Evolutionary conservation across 1,140 invertebrate genomes (phyloP).

Genomic region (Cylas formicarius): DNA sequence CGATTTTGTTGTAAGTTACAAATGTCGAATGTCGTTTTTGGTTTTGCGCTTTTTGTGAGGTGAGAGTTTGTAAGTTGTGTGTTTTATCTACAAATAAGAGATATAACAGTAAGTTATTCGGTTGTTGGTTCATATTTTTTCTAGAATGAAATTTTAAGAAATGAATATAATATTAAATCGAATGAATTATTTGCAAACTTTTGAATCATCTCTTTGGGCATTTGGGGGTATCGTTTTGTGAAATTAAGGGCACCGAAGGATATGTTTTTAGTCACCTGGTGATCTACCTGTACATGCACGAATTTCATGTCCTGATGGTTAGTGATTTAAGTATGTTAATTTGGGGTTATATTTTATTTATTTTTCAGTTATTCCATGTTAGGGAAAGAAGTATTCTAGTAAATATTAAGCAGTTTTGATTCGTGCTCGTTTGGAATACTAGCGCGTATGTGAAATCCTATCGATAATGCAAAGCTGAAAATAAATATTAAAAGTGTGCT

Average conservation of each 20-base stretch:
- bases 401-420: too few species aligned
- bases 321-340: too few species aligned
- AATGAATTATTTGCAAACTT: not conserved
- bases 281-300: too few species aligned
- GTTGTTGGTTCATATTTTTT: not conserved
- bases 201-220: not conserved
- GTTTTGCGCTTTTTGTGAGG: constrained; percentile 31
- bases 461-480: too few species aligned
- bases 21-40: constrained; percentile 23
- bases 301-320: too few species aligned
- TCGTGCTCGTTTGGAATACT: too few species aligned
- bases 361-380: too few species aligned
- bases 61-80: constrained; percentile 23
- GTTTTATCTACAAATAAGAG: constrained; percentile 21
- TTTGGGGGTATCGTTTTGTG: not conserved
- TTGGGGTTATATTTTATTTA: too few species aligned
- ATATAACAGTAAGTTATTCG: constrained; percentile 22
- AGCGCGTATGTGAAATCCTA: too few species aligned
- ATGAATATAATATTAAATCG: not conserved
- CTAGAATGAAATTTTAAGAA: not conserved
- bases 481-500: too few species aligned
- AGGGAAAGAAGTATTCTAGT: too few species aligned
- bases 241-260: not conserved
- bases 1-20: too few species aligned
- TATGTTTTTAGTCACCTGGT: not conserved